Evolutionary conservation across 2,113 vertebrate genomes (phyloP).

Genomic region (Cisticola juncidis): DNA sequence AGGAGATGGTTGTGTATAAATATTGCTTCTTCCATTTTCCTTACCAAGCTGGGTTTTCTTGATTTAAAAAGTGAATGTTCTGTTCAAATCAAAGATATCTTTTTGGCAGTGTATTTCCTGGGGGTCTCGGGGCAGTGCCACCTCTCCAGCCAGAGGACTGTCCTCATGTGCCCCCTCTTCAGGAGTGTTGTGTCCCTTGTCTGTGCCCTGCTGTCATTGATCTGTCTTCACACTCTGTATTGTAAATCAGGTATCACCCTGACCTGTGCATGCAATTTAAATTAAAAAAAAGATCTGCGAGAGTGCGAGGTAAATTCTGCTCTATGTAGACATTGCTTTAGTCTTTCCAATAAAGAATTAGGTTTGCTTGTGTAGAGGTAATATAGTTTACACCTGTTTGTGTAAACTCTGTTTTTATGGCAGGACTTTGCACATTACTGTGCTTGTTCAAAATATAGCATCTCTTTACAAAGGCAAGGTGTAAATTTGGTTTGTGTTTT

Average conservation of each 20-base stretch:
- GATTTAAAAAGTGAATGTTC: background rate
- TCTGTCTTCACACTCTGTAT: background rate
- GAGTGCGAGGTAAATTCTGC: background rate
- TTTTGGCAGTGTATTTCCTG: background rate
- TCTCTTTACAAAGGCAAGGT: background rate
- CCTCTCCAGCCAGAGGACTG: background rate
- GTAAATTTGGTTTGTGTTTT: background rate
- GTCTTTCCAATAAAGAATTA: background rate
- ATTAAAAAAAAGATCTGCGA: background rate
- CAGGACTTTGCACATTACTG: background rate
- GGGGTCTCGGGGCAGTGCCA: background rate
- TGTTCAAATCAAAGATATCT: background rate
- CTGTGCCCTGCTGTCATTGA: fast-evolving
- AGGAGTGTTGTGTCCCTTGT: background rate
- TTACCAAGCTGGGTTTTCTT: background rate
- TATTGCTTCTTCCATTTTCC: background rate
- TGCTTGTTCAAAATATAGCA: background rate
- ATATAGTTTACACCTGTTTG: fast-evolving
- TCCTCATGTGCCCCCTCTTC: background rate
- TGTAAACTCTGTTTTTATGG: background rate
- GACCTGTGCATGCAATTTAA: background rate
- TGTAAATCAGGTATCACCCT: background rate
- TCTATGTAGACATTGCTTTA: background rate
- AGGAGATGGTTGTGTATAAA: background rate
- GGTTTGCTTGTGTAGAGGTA: background rate